Base-by-base conservation (phyloP, 2,797 vertebrate species). In the Diplodus sargus region DNA sequence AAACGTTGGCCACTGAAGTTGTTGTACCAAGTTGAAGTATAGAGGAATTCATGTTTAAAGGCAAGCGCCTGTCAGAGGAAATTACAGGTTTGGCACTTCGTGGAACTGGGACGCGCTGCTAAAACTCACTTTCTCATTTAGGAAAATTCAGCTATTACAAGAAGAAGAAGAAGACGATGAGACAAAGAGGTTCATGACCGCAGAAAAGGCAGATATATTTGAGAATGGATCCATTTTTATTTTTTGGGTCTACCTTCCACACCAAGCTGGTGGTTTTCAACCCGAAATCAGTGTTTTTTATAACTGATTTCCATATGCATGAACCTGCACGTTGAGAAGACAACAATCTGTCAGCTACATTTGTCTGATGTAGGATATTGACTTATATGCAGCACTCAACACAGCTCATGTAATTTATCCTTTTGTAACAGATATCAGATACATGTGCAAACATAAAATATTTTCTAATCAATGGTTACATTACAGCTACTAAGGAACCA, bases 21-120 rank as follows among this genome's bases (percentile, higher is more conserved):
- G 56, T 17, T 52, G 76, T 10, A 15, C 52, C 25, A 30, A 52
- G 53, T 6, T 81, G 17, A 81, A 70, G 48, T 61, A 71, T 60
- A 18, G 47, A 68, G 58, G 58, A 79, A 79, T 79, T 53, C 68
- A 75, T 53, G 68, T 22, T 67, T 54, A 56, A 82, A 82, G 58
- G 43, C 18, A 67, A 68, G 56, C 58, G 84, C 79, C 74, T 81
- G 78, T 79, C 76, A 78, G 54, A 78, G 74, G 58, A 78, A 64
- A 74, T 58, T 39, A 69, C 67, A 78, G 25, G 62, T 68, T 3
- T 6, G 15, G 16, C 11, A 39, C 22, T 65, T 64, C 68, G 75
- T n/a, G 13, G 61, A 82, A 78, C 23, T 42, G 9, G 17, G 57
- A 67, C 18, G 14, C 1, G 4, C n/a, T 64, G 11, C 73, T 45